A percentile compares a stretch with the other conserved stretches of the same genome.
Conservation (phyloP, 2,888 invertebrate species). For the Drosophila bunnanda region DNA sequence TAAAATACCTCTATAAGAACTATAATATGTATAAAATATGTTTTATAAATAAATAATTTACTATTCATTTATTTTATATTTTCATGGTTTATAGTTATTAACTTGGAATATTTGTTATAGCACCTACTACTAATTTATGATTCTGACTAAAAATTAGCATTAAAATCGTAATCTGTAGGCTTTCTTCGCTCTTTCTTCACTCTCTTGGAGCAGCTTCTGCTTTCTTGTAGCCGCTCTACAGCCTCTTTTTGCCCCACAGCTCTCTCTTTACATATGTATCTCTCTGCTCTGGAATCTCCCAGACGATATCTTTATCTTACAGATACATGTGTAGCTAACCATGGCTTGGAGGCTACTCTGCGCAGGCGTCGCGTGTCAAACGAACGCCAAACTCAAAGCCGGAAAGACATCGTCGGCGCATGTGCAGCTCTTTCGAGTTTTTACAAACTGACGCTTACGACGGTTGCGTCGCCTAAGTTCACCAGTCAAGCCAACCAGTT, state of each 20-base stretch:
- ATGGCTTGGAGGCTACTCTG: conserved; percentile 53
- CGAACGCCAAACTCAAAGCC: conserved; percentile 68
- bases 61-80: too few species aligned
- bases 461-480: conserved; percentile 21
- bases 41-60: too few species aligned
- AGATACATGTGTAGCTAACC: background rate
- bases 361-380: conserved; percentile 71
- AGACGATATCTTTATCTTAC: conserved; percentile 5
- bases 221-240: conserved; percentile 2
- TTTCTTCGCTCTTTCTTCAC: conserved; percentile 4
- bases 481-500: conserved; percentile 37
- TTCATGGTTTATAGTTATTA: background rate
- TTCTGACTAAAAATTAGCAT: background rate
- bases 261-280: conserved; percentile 7
- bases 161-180: background rate
- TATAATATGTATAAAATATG: too few species aligned
- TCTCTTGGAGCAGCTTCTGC: background rate
- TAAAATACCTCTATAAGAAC: too few species aligned
- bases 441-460: conserved; percentile 14
- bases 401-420: conserved; percentile 68
- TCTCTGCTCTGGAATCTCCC: background rate
- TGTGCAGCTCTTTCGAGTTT: conserved; percentile 11
- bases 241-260: conserved; percentile 14
- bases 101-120: background rate
- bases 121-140: background rate